phyloP scores from a whole-genome alignment of 2,888 invertebrate species.

The Tetramorium bicarinatum region DNA sequence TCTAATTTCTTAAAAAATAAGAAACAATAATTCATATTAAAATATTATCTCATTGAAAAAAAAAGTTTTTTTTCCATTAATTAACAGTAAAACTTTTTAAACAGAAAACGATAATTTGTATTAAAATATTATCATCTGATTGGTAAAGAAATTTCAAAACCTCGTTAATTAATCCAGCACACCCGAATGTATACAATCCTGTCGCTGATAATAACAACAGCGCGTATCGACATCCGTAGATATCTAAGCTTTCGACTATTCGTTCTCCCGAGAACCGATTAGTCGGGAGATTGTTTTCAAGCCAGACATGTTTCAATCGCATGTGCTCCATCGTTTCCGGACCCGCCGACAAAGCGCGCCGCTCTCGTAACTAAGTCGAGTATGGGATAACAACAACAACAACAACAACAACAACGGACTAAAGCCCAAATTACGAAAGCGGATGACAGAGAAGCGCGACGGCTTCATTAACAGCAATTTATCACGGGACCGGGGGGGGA shows the following conservation, averaged over 20 bases:
- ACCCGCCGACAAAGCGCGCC: neutral
- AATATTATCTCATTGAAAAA: neutral
- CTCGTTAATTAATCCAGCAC: neutral
- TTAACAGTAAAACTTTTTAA: neutral
- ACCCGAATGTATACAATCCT: too few species aligned
- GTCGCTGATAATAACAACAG: neutral
- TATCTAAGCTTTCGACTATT: neutral
- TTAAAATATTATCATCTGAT: neutral
- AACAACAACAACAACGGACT: conserved; percentile 19
- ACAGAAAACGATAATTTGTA: neutral
- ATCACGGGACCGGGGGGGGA: conserved; percentile 80
- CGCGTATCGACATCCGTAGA: neutral
- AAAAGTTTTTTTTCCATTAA: too few species aligned
- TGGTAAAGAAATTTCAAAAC: neutral
- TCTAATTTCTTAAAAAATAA: neutral
- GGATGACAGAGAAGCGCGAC: conserved; percentile 73
- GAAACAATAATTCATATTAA: neutral
- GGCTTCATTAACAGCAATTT: conserved; percentile 83
- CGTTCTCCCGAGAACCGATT: neutral
- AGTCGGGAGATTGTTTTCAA: conserved; percentile 1
- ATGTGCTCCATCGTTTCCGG: conserved; percentile 12
- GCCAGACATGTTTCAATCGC: conserved; percentile 1
- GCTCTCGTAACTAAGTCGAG: conserved; percentile 20
- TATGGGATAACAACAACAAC: conserved; percentile 17
- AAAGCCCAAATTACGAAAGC: conserved; percentile 60